Evolutionary conservation across 2,797 vertebrate genomes (phyloP), one percentile per base, ranked within the genome.

Genomic region (Anniella stebbinsi): DNA sequence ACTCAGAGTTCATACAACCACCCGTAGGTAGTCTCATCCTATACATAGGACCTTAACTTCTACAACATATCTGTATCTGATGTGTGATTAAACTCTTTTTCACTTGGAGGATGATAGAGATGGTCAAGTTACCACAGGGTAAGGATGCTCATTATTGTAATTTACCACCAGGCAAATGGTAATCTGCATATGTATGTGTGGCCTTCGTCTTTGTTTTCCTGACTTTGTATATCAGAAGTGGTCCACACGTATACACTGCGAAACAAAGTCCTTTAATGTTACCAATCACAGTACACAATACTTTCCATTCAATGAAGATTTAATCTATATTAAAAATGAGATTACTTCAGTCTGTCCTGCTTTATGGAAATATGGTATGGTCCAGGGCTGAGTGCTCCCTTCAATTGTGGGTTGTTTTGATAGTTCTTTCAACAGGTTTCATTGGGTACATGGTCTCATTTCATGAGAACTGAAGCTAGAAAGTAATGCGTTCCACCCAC

Each of bases 401-500:
- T 48, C 38, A 77, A 41, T 10, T 25, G 15, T 28, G 41, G 33
- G 13, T 66, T 30, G 9, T 12, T 89, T 54, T 80, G 63, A 33
- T 69, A 69, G 45, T 1, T 33, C 41, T 51, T 73, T 72, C 69
- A 78, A 13, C 33, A 86, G 36, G 45, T 81, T 81, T 48, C n/a
- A 70, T 57, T 28, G 41, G 33, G 36, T 80, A 48, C 33, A 66
- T 25, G 51, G 88, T 36, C 90, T 87, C 70, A 80, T 84, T 80
- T 75, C 41, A 2, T 82, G n/a, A 84, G 84, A 81, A 67, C 54
- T 38, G 13, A 88, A 88, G 73, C 86, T 93, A 78, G 88, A 83
- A 93, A 88, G 21, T 0, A 0, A 90, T 66, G 73, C 75, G 57
- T 92, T 91, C 85, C 51, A 82, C 21, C 9, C 12, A 36, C 36